Percentiles rank a stretch among this genome's conserved stretches.
Conservation (phyloP, 2,888 invertebrate genomes). For the Machimus rusticus region DNA sequence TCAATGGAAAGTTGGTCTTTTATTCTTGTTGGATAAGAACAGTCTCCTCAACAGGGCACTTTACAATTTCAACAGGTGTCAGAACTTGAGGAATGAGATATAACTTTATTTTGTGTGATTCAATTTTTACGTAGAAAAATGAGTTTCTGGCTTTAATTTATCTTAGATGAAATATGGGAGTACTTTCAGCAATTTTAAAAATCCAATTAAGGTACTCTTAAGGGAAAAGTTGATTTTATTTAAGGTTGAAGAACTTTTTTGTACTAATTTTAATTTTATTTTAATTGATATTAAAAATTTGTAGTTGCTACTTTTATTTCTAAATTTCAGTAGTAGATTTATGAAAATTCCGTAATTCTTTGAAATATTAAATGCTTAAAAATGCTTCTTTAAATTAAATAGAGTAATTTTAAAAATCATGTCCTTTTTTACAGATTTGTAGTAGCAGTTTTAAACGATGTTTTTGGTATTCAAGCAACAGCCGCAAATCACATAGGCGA, state of each 20-base stretch:
- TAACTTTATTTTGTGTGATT: background rate
- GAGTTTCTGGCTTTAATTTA: background rate
- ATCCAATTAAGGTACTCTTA: too few species aligned
- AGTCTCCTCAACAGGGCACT: background rate
- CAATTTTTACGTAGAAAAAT: background rate
- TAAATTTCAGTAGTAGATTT: too few species aligned
- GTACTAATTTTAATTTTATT: too few species aligned
- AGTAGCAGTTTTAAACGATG: conserved; percentile 85
- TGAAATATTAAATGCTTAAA: too few species aligned
- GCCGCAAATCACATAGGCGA: conserved; percentile 85
- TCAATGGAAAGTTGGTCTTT: background rate
- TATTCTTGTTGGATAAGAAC: background rate
- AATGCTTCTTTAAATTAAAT: too few species aligned
- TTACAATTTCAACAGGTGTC: background rate
- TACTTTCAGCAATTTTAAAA: too few species aligned
- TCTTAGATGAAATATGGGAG: background rate
- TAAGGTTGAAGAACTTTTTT: too few species aligned
- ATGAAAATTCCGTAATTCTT: too few species aligned
- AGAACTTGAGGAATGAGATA: background rate
- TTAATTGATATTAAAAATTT: too few species aligned
- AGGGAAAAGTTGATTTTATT: too few species aligned
- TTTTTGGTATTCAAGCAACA: conserved; percentile 88
- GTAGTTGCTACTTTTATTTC: too few species aligned
- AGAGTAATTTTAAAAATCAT: too few species aligned
- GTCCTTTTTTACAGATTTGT: conserved; percentile 62